phyloP scores from a whole-genome alignment of 2,113 vertebrate species.

The Delphinus delphis region DNA sequence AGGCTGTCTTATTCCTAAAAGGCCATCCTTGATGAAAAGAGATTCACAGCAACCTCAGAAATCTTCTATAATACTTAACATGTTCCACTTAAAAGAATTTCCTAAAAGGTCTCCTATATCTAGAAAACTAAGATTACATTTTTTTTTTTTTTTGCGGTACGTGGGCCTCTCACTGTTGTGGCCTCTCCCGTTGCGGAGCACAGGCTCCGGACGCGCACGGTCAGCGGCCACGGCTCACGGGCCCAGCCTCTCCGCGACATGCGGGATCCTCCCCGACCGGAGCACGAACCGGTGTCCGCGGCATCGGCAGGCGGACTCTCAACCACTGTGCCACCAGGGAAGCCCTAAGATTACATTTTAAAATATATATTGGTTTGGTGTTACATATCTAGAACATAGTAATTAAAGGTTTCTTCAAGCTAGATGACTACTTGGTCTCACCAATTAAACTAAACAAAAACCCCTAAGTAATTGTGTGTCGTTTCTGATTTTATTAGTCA shows the following conservation, averaged over 20 bases:
- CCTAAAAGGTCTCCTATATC: neutral
- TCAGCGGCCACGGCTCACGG: too few relatives aligned
- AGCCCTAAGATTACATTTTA: neutral
- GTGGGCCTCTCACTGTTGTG: too few relatives aligned
- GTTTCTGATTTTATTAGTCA: slow-evolving; percentile 23
- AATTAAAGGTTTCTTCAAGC: neutral
- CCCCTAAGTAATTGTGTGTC: neutral
- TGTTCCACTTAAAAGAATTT: slow-evolving; percentile 27
- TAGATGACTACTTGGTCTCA: neutral
- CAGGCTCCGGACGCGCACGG: too few relatives aligned
- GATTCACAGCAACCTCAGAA: slow-evolving; percentile 14
- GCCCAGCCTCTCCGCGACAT: too few relatives aligned
- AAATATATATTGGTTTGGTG: neutral
- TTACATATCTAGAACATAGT: neutral
- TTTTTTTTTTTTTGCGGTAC: too few relatives aligned
- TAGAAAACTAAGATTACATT: neutral
- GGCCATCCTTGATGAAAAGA: neutral
- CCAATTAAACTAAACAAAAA: neutral
- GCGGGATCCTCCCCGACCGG: too few relatives aligned
- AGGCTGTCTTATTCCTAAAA: slow-evolving; percentile 19
- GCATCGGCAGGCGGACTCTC: too few relatives aligned
- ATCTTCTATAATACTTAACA: neutral
- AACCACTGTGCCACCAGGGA: too few relatives aligned
- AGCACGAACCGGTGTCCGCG: too few relatives aligned
- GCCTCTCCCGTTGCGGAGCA: too few relatives aligned